Evolutionary conservation across 2,888 invertebrate species (phyloP).

Genomic region (Blastobasis lacticolella): DNA sequence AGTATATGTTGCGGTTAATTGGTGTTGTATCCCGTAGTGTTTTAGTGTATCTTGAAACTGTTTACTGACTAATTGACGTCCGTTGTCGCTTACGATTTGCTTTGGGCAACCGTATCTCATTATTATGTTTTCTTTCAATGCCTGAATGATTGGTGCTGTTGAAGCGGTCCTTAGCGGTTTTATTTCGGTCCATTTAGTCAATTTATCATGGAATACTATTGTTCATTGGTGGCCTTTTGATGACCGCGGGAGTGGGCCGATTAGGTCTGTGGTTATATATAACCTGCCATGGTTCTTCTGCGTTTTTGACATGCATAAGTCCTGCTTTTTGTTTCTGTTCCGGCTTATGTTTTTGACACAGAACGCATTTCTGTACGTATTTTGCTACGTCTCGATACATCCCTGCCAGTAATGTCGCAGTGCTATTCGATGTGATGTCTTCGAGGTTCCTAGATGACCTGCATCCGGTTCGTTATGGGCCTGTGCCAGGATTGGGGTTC

Average conservation of each 20-base stretch:
- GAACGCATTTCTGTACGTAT: too few species aligned
- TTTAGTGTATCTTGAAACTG: too few species aligned
- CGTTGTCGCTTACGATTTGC: constrained; percentile 1
- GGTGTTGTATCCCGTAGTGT: too few species aligned
- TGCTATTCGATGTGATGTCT: neutral
- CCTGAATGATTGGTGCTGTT: neutral
- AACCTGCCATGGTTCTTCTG: too few species aligned
- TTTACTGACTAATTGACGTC: constrained; percentile 3
- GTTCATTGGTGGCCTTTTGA: constrained; percentile 5
- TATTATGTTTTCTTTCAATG: too few species aligned
- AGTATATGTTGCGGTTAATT: constrained; percentile 9
- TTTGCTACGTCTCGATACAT: too few species aligned
- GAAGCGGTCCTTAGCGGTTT: constrained; percentile 16
- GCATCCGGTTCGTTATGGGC: neutral
- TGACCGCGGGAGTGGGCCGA: constrained; percentile 3
- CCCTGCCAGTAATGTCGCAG: too few species aligned
- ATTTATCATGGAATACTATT: constrained; percentile 22
- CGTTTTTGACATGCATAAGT: too few species aligned
- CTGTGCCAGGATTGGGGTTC: neutral
- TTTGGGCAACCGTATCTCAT: too few species aligned
- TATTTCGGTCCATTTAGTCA: constrained; percentile 21
- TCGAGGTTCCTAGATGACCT: neutral
- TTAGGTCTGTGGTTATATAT: constrained; percentile 1
- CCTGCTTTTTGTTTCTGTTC: too few species aligned
- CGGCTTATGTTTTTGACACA: too few species aligned